Conservation (phyloP, 2,888 invertebrate species). For the Euplexia lucipara region DNA sequence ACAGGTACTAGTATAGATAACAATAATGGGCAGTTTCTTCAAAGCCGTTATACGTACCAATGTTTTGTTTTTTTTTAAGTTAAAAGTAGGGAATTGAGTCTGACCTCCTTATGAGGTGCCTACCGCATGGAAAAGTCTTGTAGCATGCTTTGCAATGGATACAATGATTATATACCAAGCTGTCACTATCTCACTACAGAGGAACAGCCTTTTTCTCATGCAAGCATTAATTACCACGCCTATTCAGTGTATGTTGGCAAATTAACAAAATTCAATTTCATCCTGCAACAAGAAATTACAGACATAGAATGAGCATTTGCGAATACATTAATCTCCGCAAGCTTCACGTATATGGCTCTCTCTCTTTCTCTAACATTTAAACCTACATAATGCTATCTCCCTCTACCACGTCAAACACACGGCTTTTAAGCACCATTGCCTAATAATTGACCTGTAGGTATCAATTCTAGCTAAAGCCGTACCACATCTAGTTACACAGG, state of each 20-base stretch:
- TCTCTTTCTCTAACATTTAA: slow-evolving; percentile 9
- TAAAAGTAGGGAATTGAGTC: background rate
- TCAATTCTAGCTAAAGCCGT: slow-evolving; percentile 11
- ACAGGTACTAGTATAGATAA: background rate
- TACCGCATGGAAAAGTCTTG: background rate
- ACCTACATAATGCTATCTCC: slow-evolving; percentile 1
- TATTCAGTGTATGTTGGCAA: too few relatives aligned
- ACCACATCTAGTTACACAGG: slow-evolving; percentile 10
- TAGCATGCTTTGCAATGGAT: too few relatives aligned
- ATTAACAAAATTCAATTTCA: too few relatives aligned
- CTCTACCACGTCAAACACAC: slow-evolving; percentile 19
- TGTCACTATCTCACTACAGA: too few relatives aligned
- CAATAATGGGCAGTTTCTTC: background rate
- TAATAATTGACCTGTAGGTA: slow-evolving; percentile 13
- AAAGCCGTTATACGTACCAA: too few relatives aligned
- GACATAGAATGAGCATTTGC: too few relatives aligned
- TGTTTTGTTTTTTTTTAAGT: too few relatives aligned
- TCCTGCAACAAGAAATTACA: too few relatives aligned
- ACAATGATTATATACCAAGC: too few relatives aligned
- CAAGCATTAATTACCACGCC: too few relatives aligned
- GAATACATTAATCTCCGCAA: background rate
- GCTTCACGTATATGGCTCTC: slow-evolving; percentile 3
- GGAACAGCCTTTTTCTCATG: too few relatives aligned
- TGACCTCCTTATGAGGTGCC: background rate
- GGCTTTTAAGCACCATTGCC: slow-evolving; percentile 2